Base-by-base conservation (phyloP, 1,140 invertebrate species). In the Drosophila lowei region DNA sequence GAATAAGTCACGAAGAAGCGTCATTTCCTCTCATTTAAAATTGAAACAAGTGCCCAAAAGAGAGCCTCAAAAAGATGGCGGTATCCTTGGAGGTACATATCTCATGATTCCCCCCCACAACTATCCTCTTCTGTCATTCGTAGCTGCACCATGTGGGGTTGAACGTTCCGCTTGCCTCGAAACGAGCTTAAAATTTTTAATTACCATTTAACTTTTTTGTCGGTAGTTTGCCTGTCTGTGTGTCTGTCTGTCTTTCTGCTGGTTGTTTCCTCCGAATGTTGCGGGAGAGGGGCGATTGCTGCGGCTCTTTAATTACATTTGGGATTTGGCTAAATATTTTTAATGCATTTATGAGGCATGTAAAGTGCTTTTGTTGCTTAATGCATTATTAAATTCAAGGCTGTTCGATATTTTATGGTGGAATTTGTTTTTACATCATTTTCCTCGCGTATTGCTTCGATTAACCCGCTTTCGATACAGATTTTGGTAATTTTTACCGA, bases 171-270 rank as follows among this genome's bases (percentile, higher is more conserved):
- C 49, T 58, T 55, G 59, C 44, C 54, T 41, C 47, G 18, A 63
- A 62, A 63, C 58, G 21, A 64, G 61, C 68, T 73, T 77, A 43
- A 72, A 55, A 77, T 83, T 83, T 68, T 38, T 73, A 81, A 81
- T 81, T 78, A 60, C 21, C 46, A 47, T 64, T 81, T 62, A 67
- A 77, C 53, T 56, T 64, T 58, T 71, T 61, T 48, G 67, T 71
- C 23, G 23, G 23, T 25, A 25, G 23, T 25, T 25, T 25, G 23
- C 5, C 23, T 23, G 23, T 6, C 23, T 25, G 23, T 25, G 46
- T 44, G 53, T 47, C 23, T 5, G 23, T 0, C 23, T 6, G 23
- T 5, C 53, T 50, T 47, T 47, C 30, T 64, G 41, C 34, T 25
- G 49, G 49, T 44, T 70, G 60, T 43, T 56, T 38, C 34, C 34